Percentiles rank a stretch among this genome's conserved stretches.
phyloP scores from a whole-genome alignment of 2,113 vertebrate genomes.

The Pseudorhombus dupliciocellatus region DNA sequence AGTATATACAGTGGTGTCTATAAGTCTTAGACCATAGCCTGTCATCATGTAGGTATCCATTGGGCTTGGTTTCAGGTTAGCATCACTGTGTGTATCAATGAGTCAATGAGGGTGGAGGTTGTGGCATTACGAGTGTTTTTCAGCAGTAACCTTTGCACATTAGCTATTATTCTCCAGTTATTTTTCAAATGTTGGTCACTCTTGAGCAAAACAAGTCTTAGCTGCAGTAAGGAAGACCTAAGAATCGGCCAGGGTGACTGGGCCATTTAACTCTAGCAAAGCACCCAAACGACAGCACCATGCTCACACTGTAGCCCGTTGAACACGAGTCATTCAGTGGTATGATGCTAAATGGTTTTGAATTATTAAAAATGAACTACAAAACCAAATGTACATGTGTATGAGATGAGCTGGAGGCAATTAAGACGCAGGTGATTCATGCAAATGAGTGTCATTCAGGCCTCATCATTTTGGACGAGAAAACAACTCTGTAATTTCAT shows the following conservation, averaged over 20 bases:
- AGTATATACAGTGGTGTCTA: too few relatives aligned
- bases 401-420: constrained; percentile 42
- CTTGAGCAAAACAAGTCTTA: not conserved
- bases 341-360: constrained; percentile 34
- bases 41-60: too few relatives aligned
- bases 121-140: too few relatives aligned
- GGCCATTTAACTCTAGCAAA: constrained; percentile 20
- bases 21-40: too few relatives aligned
- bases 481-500: constrained; percentile 51
- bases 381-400: constrained; percentile 43
- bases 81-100: too few relatives aligned
- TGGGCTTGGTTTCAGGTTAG: too few relatives aligned
- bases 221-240: constrained; percentile 12
- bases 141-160: not conserved
- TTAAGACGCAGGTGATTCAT: constrained; percentile 42
- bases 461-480: constrained; percentile 29
- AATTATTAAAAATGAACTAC: constrained; percentile 44
- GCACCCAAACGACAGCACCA: constrained; percentile 5
- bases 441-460: constrained; percentile 39
- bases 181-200: constrained; percentile 2
- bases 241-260: constrained; percentile 28
- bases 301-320: constrained; percentile 9
- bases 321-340: constrained; percentile 17
- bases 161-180: not conserved
- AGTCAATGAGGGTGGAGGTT: too few relatives aligned